Base-by-base conservation (phyloP, 2,797 vertebrate species). In the Astyanax mexicanus region DNA sequence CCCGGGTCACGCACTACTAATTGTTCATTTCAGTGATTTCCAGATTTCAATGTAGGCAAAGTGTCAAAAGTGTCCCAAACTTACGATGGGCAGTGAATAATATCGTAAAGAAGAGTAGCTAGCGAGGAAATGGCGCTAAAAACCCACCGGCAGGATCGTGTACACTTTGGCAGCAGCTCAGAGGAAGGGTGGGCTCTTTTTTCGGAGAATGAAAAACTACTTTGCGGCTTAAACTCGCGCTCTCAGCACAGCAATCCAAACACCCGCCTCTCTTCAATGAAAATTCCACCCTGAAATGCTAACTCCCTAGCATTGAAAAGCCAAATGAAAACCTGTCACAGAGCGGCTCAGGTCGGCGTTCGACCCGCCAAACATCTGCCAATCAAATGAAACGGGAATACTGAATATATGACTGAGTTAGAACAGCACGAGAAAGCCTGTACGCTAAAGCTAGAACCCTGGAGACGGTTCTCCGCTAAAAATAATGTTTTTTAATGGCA, bases 271-370 rank as follows among this genome's bases (percentile, higher is more conserved):
- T 74, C 38, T 68, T 74, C 57, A 74, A 69, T 74, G 65, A 69
- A 62, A 71, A 76, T 76, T 76, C 64, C 77, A 60, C 57, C 62
- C 66, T 72, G 29, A 77, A 70, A 74, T 52, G 25, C 58, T 69
- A 57, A 68, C 58, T 75, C 42, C 62, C 12, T 4, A 17, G 25
- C 37, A 47, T n/a, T n/a, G n/a, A n/a, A n/a, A 70, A 82, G 73
- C 66, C 74, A 58, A 79, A 77, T 73, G 60, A 71, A 77, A 82
- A 68, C 69, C 69, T 75, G 77, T 68, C 73, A 47, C n/a, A 58
- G 60, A 73, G 62, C 32, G 52, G 64, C 76, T 69, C 55, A 38
- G 44, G 58, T 64, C 44, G 42, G 60, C 21, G 64, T 44, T 40
- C 8, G 29, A 58, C 60, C 57, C 76, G 77, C 77, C 81, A 80